Evolutionary conservation across 2,113 vertebrate species (phyloP).

Genomic region (Melanerpes formicivorus): DNA sequence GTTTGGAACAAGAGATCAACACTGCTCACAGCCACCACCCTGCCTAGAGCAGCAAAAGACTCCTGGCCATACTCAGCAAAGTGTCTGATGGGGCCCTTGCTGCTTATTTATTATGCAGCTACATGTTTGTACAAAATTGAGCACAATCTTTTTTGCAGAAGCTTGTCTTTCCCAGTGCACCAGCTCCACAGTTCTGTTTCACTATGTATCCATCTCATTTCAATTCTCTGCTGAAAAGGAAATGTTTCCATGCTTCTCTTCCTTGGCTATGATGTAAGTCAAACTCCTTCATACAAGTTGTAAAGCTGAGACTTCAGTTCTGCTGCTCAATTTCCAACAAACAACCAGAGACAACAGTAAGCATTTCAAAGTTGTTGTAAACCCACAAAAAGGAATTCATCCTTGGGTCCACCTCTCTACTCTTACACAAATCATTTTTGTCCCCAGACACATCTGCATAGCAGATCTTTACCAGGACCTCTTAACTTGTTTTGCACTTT

Average conservation of each 20-base stretch:
- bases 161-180: neutral
- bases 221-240: neutral
- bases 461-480: neutral
- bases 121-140: neutral
- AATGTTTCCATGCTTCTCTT: neutral
- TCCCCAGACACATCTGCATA: neutral
- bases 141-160: neutral
- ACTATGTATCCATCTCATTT: neutral
- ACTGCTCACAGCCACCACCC: neutral
- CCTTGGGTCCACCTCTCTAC: neutral
- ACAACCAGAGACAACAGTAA: neutral
- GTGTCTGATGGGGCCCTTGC: neutral
- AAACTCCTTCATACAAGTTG: neutral
- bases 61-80: neutral
- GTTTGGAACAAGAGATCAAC: neutral
- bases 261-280: neutral
- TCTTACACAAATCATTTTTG: neutral
- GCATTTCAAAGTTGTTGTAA: neutral
- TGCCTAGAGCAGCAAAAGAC: fast-evolving
- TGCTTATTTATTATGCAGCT: neutral
- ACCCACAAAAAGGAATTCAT: neutral
- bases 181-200: neutral
- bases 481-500: neutral
- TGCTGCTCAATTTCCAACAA: neutral
- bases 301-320: neutral